Evolutionary conservation across 2,113 vertebrate genomes (phyloP).

Genomic region (Oryzias melastigma): DNA sequence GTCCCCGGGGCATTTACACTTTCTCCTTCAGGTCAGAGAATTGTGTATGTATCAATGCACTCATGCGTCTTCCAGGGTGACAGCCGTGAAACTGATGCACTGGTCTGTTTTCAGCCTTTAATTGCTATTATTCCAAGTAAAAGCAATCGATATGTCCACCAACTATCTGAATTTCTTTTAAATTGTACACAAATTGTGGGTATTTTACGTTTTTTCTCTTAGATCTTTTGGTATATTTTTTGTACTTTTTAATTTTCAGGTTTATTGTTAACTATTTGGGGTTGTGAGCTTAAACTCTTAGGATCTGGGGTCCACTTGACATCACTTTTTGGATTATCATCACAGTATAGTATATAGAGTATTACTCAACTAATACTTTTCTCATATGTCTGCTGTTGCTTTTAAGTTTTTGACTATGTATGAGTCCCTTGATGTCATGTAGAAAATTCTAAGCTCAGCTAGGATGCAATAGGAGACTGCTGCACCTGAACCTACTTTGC

Average conservation of each 20-base stretch:
- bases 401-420: slow-evolving; percentile 31
- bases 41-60: slow-evolving; percentile 49
- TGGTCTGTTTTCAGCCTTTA: slow-evolving; percentile 69
- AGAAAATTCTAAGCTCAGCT: too few species aligned
- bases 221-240: slow-evolving; percentile 11
- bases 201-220: slow-evolving; percentile 12
- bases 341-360: slow-evolving; percentile 9
- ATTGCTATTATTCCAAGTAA: slow-evolving; percentile 76
- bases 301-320: too few species aligned
- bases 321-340: too few species aligned
- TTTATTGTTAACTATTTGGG: slow-evolving; percentile 8
- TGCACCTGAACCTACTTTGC: slow-evolving; percentile 13
- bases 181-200: slow-evolving; percentile 17
- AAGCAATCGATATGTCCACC: slow-evolving; percentile 72
- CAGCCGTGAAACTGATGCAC: slow-evolving; percentile 65
- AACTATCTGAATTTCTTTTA: not conserved
- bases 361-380: slow-evolving; percentile 65
- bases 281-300: slow-evolving; percentile 15
- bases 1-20: slow-evolving; percentile 35
- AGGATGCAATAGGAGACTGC: slow-evolving; percentile 52
- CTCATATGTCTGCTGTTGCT: slow-evolving; percentile 33
- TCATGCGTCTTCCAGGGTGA: slow-evolving; percentile 52
- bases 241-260: slow-evolving; percentile 13
- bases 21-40: slow-evolving; percentile 27
- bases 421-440: too few species aligned